Conservation (phyloP, 2,888 invertebrate genomes). For the Ethmia dodecea region DNA sequence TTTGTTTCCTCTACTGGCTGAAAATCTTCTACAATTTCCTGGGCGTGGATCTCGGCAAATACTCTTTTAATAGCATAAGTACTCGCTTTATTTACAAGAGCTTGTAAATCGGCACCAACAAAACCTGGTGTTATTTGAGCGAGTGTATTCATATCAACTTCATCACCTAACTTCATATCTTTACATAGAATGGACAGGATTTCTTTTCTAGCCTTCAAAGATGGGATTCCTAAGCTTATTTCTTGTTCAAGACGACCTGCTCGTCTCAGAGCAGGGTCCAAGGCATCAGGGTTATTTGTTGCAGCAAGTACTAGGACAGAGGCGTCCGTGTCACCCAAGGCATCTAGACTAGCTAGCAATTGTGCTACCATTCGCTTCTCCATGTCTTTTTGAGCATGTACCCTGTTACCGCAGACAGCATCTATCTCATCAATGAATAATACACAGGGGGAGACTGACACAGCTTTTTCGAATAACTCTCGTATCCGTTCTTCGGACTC, state of each 20-base stretch:
- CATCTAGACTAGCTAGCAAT: conserved; percentile 92
- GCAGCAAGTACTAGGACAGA: conserved; percentile 94
- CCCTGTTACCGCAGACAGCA: conserved; percentile 93
- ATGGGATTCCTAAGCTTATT: conserved; percentile 95
- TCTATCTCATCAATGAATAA: conserved; percentile 98
- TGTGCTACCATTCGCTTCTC: conserved; percentile 97
- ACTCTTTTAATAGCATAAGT: conserved; percentile 88
- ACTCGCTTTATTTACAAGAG: conserved; percentile 91
- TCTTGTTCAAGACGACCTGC: conserved; percentile 97
- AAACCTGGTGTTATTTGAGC: conserved; percentile 95
- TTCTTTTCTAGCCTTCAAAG: conserved; percentile 86
- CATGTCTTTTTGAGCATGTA: conserved; percentile 96
- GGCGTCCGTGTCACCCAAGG: conserved; percentile 75
- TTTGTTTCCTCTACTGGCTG: conserved; percentile 22
- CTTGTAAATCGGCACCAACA: conserved; percentile 95
- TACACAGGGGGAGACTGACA: conserved; percentile 86
- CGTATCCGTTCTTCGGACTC: conserved; percentile 96
- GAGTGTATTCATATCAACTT: conserved; percentile 84
- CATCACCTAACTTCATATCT: conserved; percentile 81
- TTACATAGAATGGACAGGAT: conserved; percentile 86
- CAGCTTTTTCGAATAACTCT: conserved; percentile 92
- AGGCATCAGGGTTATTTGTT: conserved; percentile 93
- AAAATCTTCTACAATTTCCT: conserved; percentile 24
- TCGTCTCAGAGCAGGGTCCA: conserved; percentile 94
- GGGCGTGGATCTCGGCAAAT: conserved; percentile 51